phyloP scores from a whole-genome alignment of 2,113 vertebrate species.

The Pyxicephalus adspersus region DNA sequence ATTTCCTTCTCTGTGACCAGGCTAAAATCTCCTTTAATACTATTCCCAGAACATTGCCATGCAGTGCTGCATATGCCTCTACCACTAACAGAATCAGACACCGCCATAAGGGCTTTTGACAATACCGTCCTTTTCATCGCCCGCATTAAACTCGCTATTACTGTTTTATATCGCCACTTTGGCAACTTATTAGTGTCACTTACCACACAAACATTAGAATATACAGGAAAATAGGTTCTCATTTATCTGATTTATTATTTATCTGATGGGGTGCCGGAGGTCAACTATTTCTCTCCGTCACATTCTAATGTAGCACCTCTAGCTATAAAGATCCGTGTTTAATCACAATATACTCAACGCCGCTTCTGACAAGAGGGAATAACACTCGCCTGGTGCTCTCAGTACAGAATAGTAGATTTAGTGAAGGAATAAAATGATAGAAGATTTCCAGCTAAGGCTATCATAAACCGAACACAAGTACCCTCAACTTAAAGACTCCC shows the following conservation, averaged over 20 bases:
- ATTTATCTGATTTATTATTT: constrained; percentile 57
- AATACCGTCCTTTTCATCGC: constrained; percentile 39
- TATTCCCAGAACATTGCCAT: background rate
- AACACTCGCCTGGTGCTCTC: constrained; percentile 36
- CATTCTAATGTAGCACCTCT: constrained; percentile 55
- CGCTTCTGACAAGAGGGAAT: constrained; percentile 55
- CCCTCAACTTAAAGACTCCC: constrained; percentile 73
- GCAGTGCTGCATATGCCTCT: too few relatives aligned
- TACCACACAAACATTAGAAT: constrained; percentile 55
- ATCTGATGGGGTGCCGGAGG: constrained; percentile 44
- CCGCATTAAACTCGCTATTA: constrained; percentile 39
- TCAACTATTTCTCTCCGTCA: constrained; percentile 42
- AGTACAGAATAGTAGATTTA: constrained; percentile 67
- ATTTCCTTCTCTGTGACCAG: too few relatives aligned
- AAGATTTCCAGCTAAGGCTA: constrained; percentile 71
- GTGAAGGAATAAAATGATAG: constrained; percentile 74
- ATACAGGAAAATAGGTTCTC: constrained; percentile 53
- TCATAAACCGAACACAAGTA: constrained; percentile 69
- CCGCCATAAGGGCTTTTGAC: constrained; percentile 5
- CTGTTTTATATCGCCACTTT: constrained; percentile 47
- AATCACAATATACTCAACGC: constrained; percentile 12
- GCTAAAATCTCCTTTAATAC: too few relatives aligned
- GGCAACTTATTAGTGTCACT: constrained; percentile 52
- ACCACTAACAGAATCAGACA: constrained; percentile 25
- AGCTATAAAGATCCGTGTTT: constrained; percentile 54